Conservation (phyloP, 2,888 invertebrate genomes). For the Xestoiulus laeticollis region DNA sequence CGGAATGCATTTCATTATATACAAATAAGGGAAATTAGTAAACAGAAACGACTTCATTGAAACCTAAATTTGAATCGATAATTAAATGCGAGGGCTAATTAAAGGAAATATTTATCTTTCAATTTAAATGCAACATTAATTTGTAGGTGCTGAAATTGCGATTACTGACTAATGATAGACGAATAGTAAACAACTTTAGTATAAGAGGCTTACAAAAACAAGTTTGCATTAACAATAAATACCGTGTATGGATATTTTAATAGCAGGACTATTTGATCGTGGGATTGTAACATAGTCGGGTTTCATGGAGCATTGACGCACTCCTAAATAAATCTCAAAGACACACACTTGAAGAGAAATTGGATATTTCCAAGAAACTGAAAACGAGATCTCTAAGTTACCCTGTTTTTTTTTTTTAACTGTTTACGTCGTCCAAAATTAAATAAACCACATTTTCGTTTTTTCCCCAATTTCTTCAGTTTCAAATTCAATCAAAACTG, state of each 20-base stretch:
- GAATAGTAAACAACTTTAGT: neutral
- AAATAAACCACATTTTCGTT: neutral
- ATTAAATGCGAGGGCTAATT: neutral
- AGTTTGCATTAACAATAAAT: neutral
- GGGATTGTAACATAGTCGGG: neutral
- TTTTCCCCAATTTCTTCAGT: neutral
- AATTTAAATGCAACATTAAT: neutral
- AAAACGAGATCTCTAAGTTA: neutral
- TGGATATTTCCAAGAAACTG: neutral
- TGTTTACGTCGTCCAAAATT: neutral
- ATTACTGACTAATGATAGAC: neutral
- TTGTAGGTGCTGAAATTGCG: neutral
- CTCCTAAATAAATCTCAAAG: neutral
- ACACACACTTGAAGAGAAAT: neutral
- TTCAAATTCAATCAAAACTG: neutral
- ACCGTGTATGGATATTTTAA: neutral
- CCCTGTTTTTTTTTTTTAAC: neutral
- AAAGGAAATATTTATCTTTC: neutral
- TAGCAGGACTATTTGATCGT: neutral
- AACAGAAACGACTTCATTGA: neutral
- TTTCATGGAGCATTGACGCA: neutral
- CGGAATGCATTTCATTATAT: neutral
- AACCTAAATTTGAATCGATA: neutral
- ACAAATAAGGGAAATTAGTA: neutral
- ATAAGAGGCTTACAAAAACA: neutral